Percentiles rank a stretch among this genome's conserved stretches.
Evolutionary conservation across 2,888 invertebrate species (phyloP).

Genomic region (Leucoma salicis): DNA sequence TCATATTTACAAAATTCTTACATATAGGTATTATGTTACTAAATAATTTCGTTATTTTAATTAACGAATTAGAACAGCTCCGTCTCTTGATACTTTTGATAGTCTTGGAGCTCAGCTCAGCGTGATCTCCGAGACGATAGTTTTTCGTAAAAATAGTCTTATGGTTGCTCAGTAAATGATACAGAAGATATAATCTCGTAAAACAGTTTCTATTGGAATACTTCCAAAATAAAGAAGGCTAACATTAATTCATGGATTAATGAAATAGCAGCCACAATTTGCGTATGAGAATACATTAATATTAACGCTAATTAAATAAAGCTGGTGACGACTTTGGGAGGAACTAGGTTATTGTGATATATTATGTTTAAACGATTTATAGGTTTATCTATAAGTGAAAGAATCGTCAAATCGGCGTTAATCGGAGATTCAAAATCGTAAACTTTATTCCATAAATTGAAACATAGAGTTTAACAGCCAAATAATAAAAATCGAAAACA

Average conservation of each 20-base stretch:
- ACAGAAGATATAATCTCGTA: slow-evolving; percentile 63
- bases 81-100: slow-evolving; percentile 38
- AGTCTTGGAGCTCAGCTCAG: slow-evolving; percentile 28
- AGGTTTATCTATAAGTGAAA: no score
- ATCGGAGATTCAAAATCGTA: no score
- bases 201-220: slow-evolving; percentile 71
- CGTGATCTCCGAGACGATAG: slow-evolving; percentile 31
- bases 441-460: no score
- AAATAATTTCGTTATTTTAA: no score
- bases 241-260: slow-evolving; percentile 72
- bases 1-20: no score
- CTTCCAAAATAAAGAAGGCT: slow-evolving; percentile 68
- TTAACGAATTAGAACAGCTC: slow-evolving; percentile 12
- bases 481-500: no score
- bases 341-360: no score
- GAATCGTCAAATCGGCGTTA: no score
- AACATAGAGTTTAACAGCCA: no score
- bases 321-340: slow-evolving; percentile 8
- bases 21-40: no score
- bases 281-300: slow-evolving; percentile 37
- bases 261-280: slow-evolving; percentile 54
- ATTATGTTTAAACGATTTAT: no score
- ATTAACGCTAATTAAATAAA: slow-evolving; percentile 33
- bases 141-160: slow-evolving; percentile 62
- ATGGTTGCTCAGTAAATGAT: slow-evolving; percentile 56